Evolutionary conservation across 2,113 vertebrate genomes (phyloP), one percentile per base, ranked within the genome.

Genomic region (Orientallactaga bullata): DNA sequence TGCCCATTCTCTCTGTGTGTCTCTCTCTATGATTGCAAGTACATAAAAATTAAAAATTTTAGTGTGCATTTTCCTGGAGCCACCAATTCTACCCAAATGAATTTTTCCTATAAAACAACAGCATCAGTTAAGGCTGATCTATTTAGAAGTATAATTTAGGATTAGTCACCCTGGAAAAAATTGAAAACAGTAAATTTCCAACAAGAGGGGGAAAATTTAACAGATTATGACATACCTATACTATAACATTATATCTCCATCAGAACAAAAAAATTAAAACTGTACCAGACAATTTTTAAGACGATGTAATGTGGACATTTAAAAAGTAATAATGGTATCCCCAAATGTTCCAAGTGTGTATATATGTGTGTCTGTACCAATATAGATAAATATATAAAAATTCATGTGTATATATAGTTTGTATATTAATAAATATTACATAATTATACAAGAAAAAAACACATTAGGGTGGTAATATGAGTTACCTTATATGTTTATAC

Each of bases 91-190:
- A 96, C 47, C 39, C 11, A 35, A 92, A 58, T 93, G 32, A 87
- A 84, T 78, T 72, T 65, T 81, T 47, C 7, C 78, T 66, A 76
- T 35, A 77, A 72, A 94, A 84, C 55, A 71, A 95, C 94, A 90
- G 63, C 18, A 78, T 63, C 60, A 37, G 28, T 68, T 78, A 88
- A 26, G 79, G 81, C 32, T 6, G 12, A 61, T 69, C 30, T 65
- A 80, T 66, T 79, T 39, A 47, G 13, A 94, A 77, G 73, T 35
- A 76, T 84, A 51, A 83, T 8, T 83, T 8, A 73, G 24, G 30
- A 93, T 72, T 84, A 91, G 78, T 93, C 71, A 80, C 8, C 68
- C 42, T 42, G 35, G 42, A 37, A 93, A 86, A 89, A 74, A 72
- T 20, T 32, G 9, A 37, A 93, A 93, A 84, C 26, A 90, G 37